Evolutionary conservation across 2,888 invertebrate species (phyloP).

Genomic region (Latrodectus elegans): DNA sequence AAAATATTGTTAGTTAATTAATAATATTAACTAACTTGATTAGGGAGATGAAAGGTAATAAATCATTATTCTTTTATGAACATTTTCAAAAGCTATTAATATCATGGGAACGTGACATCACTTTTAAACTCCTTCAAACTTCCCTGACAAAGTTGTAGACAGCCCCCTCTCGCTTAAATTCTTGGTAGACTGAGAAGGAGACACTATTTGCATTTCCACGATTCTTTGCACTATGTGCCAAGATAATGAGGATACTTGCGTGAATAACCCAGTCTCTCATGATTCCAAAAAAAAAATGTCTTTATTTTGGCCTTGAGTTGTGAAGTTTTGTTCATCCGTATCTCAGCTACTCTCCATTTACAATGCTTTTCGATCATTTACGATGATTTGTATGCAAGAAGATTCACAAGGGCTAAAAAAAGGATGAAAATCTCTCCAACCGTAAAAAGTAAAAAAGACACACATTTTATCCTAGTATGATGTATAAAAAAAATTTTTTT

Average conservation of each 20-base stretch:
- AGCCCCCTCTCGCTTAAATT: neutral
- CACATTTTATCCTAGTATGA: neutral
- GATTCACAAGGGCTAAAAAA: conserved; percentile 7
- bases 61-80: too few relatives aligned
- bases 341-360: conserved; percentile 1
- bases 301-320: conserved; percentile 15
- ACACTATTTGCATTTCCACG: conserved; percentile 25
- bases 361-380: conserved; percentile 38
- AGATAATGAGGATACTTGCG: conserved; percentile 28
- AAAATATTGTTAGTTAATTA: neutral
- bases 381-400: conserved; percentile 40
- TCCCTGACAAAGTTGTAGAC: conserved; percentile 4
- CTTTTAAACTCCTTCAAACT: too few relatives aligned
- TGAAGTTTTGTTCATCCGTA: neutral
- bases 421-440: conserved; percentile 3
- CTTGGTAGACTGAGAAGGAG: neutral
- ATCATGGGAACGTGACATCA: too few relatives aligned
- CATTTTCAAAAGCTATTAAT: too few relatives aligned
- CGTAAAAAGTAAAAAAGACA: conserved; percentile 17
- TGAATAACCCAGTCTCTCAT: conserved; percentile 34
- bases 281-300: conserved; percentile 25
- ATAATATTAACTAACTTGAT: too few relatives aligned
- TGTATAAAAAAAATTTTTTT: too few relatives aligned
- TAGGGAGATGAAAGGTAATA: too few relatives aligned
- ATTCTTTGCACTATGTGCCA: conserved; percentile 3